Conservation (phyloP, 2,797 vertebrate species). For the Hydrophis major region DNA sequence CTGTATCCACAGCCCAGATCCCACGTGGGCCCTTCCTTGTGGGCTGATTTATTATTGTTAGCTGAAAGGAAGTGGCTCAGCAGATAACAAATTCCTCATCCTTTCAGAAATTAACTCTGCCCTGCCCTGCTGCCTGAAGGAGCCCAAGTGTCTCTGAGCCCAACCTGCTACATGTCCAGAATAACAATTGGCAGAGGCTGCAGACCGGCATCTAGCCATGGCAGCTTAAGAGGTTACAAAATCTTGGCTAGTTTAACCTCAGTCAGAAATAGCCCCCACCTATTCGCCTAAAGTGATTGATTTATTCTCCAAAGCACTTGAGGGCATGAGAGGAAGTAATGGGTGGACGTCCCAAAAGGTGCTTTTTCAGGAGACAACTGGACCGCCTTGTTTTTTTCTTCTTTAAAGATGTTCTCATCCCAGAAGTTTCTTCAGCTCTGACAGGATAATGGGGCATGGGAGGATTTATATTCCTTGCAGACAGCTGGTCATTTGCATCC, state of each 20-base stretch:
- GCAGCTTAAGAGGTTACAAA: not conserved
- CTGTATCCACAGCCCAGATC: conserved; percentile 9
- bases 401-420: no score
- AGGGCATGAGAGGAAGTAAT: not conserved
- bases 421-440: no score
- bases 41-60: conserved; percentile 36
- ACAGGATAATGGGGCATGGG: no score
- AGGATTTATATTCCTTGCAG: no score
- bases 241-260: not conserved
- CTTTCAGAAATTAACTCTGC: conserved; percentile 40
- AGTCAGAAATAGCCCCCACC: not conserved
- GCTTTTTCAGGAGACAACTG: no score
- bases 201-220: not conserved
- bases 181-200: not conserved
- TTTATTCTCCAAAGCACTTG: not conserved
- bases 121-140: not conserved
- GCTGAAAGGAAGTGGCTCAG: conserved; percentile 38
- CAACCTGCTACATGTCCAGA: not conserved
- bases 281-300: not conserved
- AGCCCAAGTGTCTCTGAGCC: not conserved
- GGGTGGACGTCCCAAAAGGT: not conserved
- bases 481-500: no score
- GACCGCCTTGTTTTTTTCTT: no score
- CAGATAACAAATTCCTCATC: conserved; percentile 24
- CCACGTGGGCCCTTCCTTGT: conserved; percentile 16